Base-by-base conservation (phyloP, 1,140 invertebrate genomes). In the Megathymus violae region DNA sequence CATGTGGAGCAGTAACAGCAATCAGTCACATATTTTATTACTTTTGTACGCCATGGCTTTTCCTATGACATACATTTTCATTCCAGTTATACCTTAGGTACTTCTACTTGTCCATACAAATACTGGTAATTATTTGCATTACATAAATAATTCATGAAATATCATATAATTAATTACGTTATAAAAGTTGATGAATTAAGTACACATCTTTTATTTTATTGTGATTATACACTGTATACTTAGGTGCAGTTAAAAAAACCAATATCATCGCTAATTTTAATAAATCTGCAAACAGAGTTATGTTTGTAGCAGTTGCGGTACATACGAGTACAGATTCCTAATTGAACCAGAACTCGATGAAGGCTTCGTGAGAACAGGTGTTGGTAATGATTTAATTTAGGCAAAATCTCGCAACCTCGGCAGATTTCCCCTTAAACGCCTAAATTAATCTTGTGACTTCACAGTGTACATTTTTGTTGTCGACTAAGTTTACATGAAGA, bases 341-440 rank as follows among this genome's bases (percentile, higher is more conserved):
- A 82, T 80, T 74, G 78, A 71, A 71, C 67, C 70, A 60, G 60
- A 67, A 65, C 58, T 66, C 56, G 67, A 70, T 67, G 74, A 72
- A 72, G 79, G 74, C 68, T 74, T 64, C 64, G 66, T 68, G 63
- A 63, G 67, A 64, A 68, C 86, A 89, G 86, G 80, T 89, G 86
- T 78, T 61, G 48, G 64, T 85, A 89, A 89, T 79, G 84, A 79
- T 88, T 86, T 88, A 85, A 89, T 89, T 86, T 84, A 66, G 78
- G 70, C 81, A 73, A 72, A 84, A 84, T 78, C 71, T 69, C 52
- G 63, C 74, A 74, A 68, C 74, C 72, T 67, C 74, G 59, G 56
- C 67, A 64, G 54, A 51, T 81, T 78, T 75, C 64, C 70, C 73
- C 73, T 77, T 71, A 73, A 79, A 77, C 72, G 74, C 67, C 66